Evolutionary conservation across 2,113 vertebrate species (phyloP).

Genomic region (Vulpes vulpes): DNA sequence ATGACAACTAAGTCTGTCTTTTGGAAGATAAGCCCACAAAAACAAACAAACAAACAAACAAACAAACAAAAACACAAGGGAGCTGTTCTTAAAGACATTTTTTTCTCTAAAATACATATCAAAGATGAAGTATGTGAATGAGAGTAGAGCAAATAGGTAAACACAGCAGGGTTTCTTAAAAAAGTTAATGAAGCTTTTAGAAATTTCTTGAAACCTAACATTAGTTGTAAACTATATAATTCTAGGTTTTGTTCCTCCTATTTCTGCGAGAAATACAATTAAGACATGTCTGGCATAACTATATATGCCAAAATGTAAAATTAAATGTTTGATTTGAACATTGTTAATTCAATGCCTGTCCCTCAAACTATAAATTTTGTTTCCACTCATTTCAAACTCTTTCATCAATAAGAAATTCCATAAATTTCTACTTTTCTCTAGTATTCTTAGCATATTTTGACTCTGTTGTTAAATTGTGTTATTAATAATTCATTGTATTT

Average conservation of each 20-base stretch:
- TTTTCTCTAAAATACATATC: not conserved
- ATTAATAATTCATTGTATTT: conserved; percentile 11
- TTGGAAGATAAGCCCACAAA: not conserved
- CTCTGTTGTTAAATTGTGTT: not conserved
- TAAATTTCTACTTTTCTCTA: not conserved
- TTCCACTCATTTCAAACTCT: not conserved
- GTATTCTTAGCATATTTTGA: not conserved
- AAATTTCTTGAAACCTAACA: not conserved
- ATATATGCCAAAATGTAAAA: not conserved
- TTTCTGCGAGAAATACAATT: not conserved
- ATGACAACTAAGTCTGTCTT: not conserved
- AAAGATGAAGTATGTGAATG: not conserved
- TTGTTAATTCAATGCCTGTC: not conserved
- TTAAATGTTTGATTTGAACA: not conserved
- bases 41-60: not conserved
- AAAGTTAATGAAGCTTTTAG: not conserved
- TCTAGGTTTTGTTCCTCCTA: not conserved
- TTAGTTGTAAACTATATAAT: not conserved
- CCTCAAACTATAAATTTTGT: not conserved
- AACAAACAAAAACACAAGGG: not conserved
- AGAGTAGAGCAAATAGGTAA: not conserved
- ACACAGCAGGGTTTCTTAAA: not conserved
- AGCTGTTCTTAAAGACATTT: not conserved
- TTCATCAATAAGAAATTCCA: not conserved
- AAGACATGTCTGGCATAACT: not conserved